These are phyloP conservation scores for Regulus satrapa DNA, from an alignment of 2,113 vertebrate genomes.

Conservation along the genomic window DNA sequence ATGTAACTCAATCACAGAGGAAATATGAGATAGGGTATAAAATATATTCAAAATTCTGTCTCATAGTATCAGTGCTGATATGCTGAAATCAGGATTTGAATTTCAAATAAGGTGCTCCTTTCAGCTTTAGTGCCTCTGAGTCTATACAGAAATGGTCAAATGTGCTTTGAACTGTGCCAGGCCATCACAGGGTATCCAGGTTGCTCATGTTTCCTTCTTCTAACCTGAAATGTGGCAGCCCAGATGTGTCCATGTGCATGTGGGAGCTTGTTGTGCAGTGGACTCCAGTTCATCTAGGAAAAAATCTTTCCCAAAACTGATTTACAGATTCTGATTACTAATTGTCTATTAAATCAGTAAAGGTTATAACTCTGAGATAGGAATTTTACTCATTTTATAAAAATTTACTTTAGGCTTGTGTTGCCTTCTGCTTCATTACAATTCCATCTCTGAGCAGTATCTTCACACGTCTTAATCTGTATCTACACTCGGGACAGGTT, in stretches of 20 bases:
- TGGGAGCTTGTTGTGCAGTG: neutral
- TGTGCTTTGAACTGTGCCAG: neutral
- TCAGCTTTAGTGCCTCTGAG: neutral
- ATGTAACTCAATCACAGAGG: neutral
- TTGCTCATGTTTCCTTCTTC: neutral
- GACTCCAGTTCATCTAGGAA: fast-evolving
- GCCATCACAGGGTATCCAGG: neutral
- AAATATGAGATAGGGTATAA: neutral
- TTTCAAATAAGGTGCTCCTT: neutral
- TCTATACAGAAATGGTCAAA: fast-evolving
- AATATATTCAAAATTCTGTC: neutral
- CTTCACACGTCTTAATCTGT: conserved; percentile 91
- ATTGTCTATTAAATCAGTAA: neutral
- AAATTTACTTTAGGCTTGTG: conserved; percentile 81
- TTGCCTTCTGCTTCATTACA: conserved; percentile 97
- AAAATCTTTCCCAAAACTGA: neutral
- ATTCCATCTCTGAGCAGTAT: conserved; percentile 91
- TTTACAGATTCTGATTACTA: neutral
- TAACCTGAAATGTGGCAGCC: neutral
- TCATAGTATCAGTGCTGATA: neutral
- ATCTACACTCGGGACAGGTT: conserved; percentile 92
- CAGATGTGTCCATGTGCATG: neutral
- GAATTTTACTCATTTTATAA: neutral
- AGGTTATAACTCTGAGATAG: neutral
- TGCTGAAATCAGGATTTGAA: neutral